These are phyloP conservation scores for Leucoraja ocellata DNA, from an alignment of 2,797 vertebrate species.

Conservation along the genomic window DNA sequence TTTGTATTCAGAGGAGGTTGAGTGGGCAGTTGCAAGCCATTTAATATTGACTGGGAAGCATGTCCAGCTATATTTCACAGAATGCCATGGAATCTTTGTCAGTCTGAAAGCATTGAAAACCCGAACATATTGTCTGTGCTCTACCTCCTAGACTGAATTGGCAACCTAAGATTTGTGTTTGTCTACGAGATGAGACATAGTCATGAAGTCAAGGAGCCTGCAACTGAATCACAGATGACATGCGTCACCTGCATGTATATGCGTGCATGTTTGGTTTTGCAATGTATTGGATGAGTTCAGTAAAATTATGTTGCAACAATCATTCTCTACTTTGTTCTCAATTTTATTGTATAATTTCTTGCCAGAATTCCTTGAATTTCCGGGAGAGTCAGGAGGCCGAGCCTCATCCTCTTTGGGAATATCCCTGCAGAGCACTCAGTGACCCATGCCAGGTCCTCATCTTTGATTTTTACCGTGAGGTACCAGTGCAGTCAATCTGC, in stretches of 20 bases:
- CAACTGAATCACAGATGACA: not conserved
- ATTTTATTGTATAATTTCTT: slow-evolving; percentile 40
- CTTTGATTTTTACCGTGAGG: slow-evolving; percentile 77
- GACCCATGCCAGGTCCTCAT: slow-evolving; percentile 62
- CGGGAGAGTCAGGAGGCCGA: slow-evolving; percentile 86
- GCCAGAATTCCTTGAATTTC: slow-evolving; percentile 80
- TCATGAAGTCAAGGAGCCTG: not conserved
- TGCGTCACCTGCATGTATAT: too few relatives aligned
- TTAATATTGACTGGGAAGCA: not conserved
- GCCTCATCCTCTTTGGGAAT: slow-evolving; percentile 92
- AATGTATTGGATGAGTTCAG: not conserved
- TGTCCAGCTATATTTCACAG: not conserved
- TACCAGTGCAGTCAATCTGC: slow-evolving; percentile 66
- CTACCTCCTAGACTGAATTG: not conserved
- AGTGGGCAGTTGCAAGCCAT: not conserved
- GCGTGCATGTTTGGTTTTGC: not conserved
- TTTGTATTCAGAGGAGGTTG: not conserved
- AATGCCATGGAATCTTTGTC: not conserved
- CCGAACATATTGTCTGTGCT: not conserved
- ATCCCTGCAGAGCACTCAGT: slow-evolving; percentile 78
- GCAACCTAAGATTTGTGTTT: not conserved
- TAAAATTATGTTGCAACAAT: not conserved
- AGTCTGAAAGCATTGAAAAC: not conserved
- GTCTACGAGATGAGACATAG: not conserved
- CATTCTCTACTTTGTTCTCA: not conserved